A percentile compares a stretch with the other conserved stretches of the same genome.
phyloP scores from a whole-genome alignment of 2,888 invertebrate genomes.

The Plebejus melissa region DNA sequence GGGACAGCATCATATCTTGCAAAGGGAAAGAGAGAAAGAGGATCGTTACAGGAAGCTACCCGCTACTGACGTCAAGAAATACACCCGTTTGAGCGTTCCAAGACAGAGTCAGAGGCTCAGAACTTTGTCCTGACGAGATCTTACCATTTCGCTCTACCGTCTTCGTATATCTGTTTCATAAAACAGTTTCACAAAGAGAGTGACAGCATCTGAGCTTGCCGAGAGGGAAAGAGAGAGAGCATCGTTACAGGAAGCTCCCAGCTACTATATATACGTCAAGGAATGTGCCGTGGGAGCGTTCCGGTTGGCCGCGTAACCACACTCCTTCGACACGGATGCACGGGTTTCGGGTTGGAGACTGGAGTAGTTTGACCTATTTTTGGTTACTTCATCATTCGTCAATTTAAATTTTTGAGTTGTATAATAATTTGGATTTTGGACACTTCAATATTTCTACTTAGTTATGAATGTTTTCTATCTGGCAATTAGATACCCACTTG shows the following conservation, averaged over 20 bases:
- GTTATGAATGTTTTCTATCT: too few species aligned
- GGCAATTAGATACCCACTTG: too few species aligned
- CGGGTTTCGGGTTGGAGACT: background rate
- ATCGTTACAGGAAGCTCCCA: background rate
- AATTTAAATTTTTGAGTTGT: too few species aligned
- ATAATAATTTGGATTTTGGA: too few species aligned
- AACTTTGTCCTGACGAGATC: too few species aligned
- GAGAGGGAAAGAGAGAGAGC: background rate
- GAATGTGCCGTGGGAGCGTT: constrained; percentile 8
- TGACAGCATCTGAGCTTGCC: too few species aligned
- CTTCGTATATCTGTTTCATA: too few species aligned
- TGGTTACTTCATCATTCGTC: background rate
- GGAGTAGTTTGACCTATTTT: background rate
- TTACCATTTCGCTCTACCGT: too few species aligned
- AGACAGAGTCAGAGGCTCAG: too few species aligned
- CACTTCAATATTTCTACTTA: too few species aligned
- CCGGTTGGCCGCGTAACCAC: background rate
- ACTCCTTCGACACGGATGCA: background rate
- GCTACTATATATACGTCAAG: background rate
- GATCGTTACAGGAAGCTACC: background rate
- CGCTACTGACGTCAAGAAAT: background rate
- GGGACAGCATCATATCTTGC: too few species aligned
- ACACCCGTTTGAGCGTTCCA: background rate
- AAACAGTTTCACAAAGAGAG: too few species aligned
- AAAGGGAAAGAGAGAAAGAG: background rate